Percentiles rank a stretch among this genome's conserved stretches.
Evolutionary conservation across 2,113 vertebrate species (phyloP).

Genomic region (Emydocephalus ijimae): DNA sequence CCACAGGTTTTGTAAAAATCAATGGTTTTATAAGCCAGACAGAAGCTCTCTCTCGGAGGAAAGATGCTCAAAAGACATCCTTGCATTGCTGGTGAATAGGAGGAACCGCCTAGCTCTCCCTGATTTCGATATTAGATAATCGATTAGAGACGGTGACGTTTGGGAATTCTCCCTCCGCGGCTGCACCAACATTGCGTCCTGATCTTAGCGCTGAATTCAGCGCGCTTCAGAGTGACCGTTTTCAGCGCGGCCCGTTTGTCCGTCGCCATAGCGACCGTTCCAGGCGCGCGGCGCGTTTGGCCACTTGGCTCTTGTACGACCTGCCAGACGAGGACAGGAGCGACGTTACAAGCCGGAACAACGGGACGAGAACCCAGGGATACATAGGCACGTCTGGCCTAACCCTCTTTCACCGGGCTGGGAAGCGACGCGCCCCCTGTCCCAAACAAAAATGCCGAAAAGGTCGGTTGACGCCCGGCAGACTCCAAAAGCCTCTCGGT

Average conservation of each 20-base stretch:
- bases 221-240: background rate
- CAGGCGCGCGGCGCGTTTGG: background rate
- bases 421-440: background rate
- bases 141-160: background rate
- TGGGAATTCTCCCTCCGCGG: background rate
- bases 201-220: background rate
- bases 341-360: background rate
- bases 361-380: background rate
- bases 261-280: background rate
- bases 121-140: background rate
- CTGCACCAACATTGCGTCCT: background rate
- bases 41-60: background rate
- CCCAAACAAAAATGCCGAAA: background rate
- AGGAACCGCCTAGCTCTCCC: background rate
- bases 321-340: background rate
- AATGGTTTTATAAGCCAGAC: background rate
- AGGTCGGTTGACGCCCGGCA: background rate
- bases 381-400: background rate
- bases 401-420: background rate
- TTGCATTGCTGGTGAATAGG: background rate
- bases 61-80: background rate
- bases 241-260: background rate
- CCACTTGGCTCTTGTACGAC: background rate
- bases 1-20: background rate
- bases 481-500: background rate